A percentile compares a stretch with the other conserved stretches of the same genome.
phyloP scores from a whole-genome alignment of 2,113 vertebrate species.

The Tragelaphus strepsiceros region DNA sequence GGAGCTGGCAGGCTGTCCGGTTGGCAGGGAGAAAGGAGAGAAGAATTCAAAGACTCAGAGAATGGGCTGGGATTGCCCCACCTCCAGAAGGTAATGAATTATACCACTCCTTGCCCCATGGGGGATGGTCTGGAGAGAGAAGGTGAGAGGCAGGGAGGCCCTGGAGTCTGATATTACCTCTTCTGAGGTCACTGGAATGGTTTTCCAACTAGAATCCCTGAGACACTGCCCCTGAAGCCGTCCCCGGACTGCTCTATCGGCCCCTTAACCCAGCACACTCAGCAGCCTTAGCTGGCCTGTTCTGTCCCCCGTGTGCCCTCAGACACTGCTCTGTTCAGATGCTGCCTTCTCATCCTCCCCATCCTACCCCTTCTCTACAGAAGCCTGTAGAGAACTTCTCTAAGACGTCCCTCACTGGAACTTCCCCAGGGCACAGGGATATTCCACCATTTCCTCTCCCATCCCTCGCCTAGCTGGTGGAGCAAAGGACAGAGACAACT shows the following conservation, averaged over 20 bases:
- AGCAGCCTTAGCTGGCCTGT: not conserved
- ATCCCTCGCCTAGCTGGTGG: not conserved
- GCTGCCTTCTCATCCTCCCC: not conserved
- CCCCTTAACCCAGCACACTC: not conserved
- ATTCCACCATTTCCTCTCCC: not conserved
- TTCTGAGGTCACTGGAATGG: not conserved
- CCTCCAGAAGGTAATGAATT: not conserved
- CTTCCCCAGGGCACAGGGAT: not conserved
- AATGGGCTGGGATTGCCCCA: not conserved
- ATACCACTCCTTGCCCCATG: not conserved
- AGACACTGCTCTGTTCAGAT: not conserved
- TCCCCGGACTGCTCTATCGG: not conserved
- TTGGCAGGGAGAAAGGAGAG: not conserved
- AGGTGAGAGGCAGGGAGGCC: not conserved
- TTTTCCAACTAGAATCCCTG: not conserved
- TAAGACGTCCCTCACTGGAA: not conserved
- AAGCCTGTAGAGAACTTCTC: not conserved
- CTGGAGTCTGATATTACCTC: not conserved
- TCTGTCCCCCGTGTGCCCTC: not conserved
- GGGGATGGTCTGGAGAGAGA: not conserved
- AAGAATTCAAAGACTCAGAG: not conserved
- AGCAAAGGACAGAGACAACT: not conserved
- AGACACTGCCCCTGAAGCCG: not conserved
- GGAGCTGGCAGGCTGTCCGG: not conserved
- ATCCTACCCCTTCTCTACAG: not conserved